phyloP scores from a whole-genome alignment of 2,888 invertebrate species.

The Acleris emargana region DNA sequence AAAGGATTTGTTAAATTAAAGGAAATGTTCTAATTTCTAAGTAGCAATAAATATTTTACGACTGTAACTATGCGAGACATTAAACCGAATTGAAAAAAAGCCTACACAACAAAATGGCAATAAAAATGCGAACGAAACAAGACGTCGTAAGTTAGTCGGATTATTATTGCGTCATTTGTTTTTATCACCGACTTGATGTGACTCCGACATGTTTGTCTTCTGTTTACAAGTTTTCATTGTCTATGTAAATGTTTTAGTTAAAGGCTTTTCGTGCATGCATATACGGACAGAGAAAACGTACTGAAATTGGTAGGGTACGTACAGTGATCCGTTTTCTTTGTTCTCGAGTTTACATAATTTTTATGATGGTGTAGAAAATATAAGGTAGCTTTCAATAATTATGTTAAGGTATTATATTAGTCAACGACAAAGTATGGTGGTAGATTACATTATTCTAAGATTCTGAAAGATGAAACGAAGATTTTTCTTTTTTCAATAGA shows the following conservation, averaged over 20 bases:
- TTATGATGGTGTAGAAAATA: too few relatives aligned
- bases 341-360: too few relatives aligned
- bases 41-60: constrained; percentile 13
- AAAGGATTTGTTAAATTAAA: not conserved
- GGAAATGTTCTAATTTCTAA: constrained; percentile 10
- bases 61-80: constrained; percentile 26
- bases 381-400: too few relatives aligned
- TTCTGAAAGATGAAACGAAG: too few relatives aligned
- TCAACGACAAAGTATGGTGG: too few relatives aligned
- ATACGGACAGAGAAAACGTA: not conserved
- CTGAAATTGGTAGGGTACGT: not conserved
- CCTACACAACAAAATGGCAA: constrained; percentile 44
- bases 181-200: constrained; percentile 66
- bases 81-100: constrained; percentile 46
- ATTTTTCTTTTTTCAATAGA: too few relatives aligned
- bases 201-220: constrained; percentile 45
- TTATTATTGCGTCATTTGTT: constrained; percentile 73
- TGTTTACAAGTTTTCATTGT: constrained; percentile 27
- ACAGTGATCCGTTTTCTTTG: not conserved
- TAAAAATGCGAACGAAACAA: constrained; percentile 60
- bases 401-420: too few relatives aligned
- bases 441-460: too few relatives aligned
- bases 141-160: constrained; percentile 61
- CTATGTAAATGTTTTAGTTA: not conserved
- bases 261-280: not conserved